phyloP scores from a whole-genome alignment of 2,113 vertebrate species.

The Ceyx melanurus region DNA sequence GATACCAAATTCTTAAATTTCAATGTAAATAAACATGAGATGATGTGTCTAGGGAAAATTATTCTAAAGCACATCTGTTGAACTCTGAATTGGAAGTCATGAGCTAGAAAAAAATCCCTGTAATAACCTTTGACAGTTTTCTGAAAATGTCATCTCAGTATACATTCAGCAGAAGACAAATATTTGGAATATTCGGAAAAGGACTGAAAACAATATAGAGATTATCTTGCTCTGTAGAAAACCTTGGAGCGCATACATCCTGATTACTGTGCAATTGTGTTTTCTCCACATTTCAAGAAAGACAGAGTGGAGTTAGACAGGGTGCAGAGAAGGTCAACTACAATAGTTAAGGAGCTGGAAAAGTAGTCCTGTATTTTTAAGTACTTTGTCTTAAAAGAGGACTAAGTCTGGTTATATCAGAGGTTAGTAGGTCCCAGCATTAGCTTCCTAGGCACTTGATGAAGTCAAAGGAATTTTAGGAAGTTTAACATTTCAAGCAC shows the following conservation, averaged over 20 bases:
- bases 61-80: background rate
- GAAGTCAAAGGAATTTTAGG: background rate
- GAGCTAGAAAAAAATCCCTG: background rate
- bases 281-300: background rate
- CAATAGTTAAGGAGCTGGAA: background rate
- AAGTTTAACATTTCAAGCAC: background rate
- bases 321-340: background rate
- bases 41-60: background rate
- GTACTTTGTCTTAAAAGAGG: background rate
- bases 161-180: background rate
- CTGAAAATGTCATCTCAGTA: background rate
- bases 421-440: too few relatives aligned
- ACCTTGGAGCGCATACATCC: background rate
- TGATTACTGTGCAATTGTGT: background rate
- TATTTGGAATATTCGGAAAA: background rate
- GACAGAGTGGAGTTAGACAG: background rate
- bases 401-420: background rate
- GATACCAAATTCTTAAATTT: background rate
- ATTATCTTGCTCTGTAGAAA: background rate
- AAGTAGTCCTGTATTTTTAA: background rate
- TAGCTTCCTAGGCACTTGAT: background rate
- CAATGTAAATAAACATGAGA: background rate
- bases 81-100: background rate
- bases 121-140: background rate
- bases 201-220: background rate